Evolutionary conservation across 2,888 invertebrate species (phyloP).

Genomic region (Mactromeris polynyma): DNA sequence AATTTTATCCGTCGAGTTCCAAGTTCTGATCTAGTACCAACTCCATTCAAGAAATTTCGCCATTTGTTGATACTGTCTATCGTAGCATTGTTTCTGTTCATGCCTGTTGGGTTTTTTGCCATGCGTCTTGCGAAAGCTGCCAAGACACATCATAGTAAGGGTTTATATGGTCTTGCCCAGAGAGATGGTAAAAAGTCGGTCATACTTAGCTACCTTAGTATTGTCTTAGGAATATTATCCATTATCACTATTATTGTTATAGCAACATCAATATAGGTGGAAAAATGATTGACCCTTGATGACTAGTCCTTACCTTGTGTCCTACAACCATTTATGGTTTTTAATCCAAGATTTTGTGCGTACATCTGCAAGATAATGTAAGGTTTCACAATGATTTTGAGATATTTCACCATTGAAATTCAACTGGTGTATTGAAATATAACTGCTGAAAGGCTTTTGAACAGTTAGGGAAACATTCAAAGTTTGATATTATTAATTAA

Average conservation of each 20-base stretch:
- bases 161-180: conserved; percentile 83
- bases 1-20: conserved; percentile 80
- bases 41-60: conserved; percentile 81
- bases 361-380: background rate
- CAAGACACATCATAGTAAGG: conserved; percentile 81
- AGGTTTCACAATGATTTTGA: background rate
- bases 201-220: conserved; percentile 78
- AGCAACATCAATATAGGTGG: conserved; percentile 21
- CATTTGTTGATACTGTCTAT: conserved; percentile 80
- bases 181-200: conserved; percentile 78
- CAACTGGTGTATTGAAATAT: background rate
- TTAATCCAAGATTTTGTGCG: background rate
- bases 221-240: conserved; percentile 70
- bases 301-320: background rate
- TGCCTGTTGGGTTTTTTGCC: conserved; percentile 79
- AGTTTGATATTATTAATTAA: too few relatives aligned
- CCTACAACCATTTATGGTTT: background rate
- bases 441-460: too few relatives aligned
- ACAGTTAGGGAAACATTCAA: too few relatives aligned
- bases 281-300: background rate
- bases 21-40: conserved; percentile 81
- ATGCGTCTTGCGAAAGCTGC: conserved; percentile 78
- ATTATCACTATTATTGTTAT: conserved; percentile 57
- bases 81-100: conserved; percentile 77
- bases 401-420: background rate